Base-by-base conservation (phyloP, 2,113 vertebrate species). In the Takifugu bimaculatus region DNA sequence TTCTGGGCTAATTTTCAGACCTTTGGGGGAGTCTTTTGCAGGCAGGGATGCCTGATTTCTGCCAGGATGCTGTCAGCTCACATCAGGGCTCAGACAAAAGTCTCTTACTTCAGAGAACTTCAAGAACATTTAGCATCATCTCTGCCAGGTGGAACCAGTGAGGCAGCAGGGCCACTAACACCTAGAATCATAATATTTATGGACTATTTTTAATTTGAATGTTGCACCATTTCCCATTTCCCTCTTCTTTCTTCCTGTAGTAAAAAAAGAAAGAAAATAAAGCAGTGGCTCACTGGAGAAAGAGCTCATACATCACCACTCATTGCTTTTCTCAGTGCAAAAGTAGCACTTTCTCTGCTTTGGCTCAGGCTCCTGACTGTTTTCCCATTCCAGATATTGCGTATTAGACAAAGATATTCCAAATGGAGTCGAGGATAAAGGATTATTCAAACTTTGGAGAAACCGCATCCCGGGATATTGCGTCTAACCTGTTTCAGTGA, bases 401-500 rank as follows among this genome's bases (percentile, higher is more conserved):
- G 64, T 51, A 54, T 78, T 71, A 82, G 57, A 66, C 25, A 61
- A 51, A 15, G 13, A 50, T 65, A 74, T 83, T 54, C 62, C 55
- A 82, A 78, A 82, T 78, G 63, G 59, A 71, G 63, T 64, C 54
- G 45, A 56, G 32, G 49, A 75, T 52, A 57, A 78, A 76, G 72
- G 76, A 87, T 81, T 81, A 83, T 70, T 74, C 26, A 47, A 72
- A 70, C 55, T 59, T 53, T 10, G 2, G 45, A 64, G 56, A 71
- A 75, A 71, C 32, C 29, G 11, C 0, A 0, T 55, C 59, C 45
- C 44, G 2, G 62, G 47, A 72, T 78, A 78, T 75, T 70, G 80
- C 57, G 14, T 59, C 55, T 56, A 72, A 74, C 80, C 70, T 60
- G 65, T 73, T 74, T 65, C 63, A 52, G 54, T 61, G 69, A 72